Evolutionary conservation across 1,140 invertebrate species (phyloP).

Genomic region (Panulirus ornatus): DNA sequence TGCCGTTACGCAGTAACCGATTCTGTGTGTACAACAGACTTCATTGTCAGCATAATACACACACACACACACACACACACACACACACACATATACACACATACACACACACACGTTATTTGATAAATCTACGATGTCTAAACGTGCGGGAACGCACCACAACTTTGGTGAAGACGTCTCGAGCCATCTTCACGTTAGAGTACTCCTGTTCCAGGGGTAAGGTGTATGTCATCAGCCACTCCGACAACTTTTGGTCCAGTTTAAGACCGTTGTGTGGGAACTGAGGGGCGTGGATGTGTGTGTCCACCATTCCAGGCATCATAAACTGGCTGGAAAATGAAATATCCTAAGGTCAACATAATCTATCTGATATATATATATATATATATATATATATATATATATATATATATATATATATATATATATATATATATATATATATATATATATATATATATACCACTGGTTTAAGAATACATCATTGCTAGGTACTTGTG

Average conservation of each 20-base stretch:
- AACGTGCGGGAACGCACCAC: constrained; percentile 80
- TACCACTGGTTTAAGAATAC: no score
- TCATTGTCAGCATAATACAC: no score
- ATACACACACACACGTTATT: no score
- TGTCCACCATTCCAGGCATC: constrained; percentile 92
- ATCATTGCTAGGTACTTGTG: no score
- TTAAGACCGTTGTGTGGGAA: constrained; percentile 90
- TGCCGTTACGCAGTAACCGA: constrained; percentile 85
- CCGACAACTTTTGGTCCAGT: constrained; percentile 86
- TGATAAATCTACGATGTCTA: no score
- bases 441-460: no score
- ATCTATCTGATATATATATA: no score
- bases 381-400: no score
- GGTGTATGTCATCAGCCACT: constrained; percentile 91
- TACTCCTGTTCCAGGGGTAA: constrained; percentile 90
- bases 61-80: no score
- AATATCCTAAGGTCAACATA: constrained; percentile 7
- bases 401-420: no score
- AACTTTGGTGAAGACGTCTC: constrained; percentile 85
- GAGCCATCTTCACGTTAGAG: constrained; percentile 84
- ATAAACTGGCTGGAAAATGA: constrained; percentile 83
- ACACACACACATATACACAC: no score
- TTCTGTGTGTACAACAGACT: constrained; percentile 81
- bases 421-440: no score
- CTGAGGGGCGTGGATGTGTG: constrained; percentile 93